Evolutionary conservation across 2,113 vertebrate genomes (phyloP).

Genomic region (Mastomys natalensis): DNA sequence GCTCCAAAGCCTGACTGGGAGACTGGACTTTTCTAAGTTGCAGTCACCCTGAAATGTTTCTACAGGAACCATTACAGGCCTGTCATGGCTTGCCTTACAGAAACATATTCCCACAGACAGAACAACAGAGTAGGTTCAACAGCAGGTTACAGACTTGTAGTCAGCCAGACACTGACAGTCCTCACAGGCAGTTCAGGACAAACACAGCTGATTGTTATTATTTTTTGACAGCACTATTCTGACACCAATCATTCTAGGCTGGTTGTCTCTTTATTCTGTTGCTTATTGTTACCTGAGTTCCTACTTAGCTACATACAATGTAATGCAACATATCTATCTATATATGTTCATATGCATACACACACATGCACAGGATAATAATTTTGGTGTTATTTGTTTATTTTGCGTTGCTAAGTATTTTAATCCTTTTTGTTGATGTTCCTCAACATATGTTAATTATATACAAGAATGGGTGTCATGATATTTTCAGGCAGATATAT

Average conservation of each 20-base stretch:
- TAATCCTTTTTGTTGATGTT: not conserved
- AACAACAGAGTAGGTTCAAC: slow-evolving; percentile 83
- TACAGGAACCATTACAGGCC: slow-evolving; percentile 76
- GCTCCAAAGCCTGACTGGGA: slow-evolving; percentile 10
- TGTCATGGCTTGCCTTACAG: slow-evolving; percentile 85
- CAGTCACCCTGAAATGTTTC: slow-evolving; percentile 77
- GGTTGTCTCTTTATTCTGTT: slow-evolving; percentile 23
- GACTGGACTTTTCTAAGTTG: slow-evolving; percentile 81
- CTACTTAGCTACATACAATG: not conserved
- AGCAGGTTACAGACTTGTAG: slow-evolving; percentile 84
- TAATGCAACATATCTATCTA: not conserved
- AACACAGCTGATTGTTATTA: not conserved
- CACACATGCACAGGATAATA: not conserved
- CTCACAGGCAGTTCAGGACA: slow-evolving; percentile 49
- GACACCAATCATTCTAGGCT: not conserved
- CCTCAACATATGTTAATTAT: not conserved
- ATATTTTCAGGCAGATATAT: not conserved
- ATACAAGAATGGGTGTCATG: not conserved
- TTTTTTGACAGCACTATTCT: not conserved
- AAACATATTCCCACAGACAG: slow-evolving; percentile 84
- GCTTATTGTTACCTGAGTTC: not conserved
- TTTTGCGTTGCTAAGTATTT: not conserved
- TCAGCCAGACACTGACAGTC: slow-evolving; percentile 81
- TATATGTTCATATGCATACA: not conserved
- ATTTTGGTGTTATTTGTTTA: not conserved